phyloP scores from a whole-genome alignment of 2,888 invertebrate genomes.

The Hyppa rectilinea region DNA sequence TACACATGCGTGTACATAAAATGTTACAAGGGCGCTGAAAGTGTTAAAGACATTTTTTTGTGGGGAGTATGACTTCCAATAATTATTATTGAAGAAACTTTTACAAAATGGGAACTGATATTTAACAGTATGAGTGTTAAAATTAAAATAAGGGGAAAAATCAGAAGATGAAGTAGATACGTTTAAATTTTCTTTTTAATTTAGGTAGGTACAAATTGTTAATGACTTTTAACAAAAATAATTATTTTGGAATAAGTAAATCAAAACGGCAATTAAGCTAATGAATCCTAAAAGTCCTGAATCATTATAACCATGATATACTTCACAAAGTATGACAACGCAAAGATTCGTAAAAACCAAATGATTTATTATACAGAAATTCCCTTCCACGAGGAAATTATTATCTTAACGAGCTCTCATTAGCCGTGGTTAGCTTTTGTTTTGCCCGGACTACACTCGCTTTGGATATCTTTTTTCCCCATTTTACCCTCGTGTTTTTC shows the following conservation, averaged over 20 bases:
- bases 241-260: constrained; percentile 3
- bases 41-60: constrained; percentile 3
- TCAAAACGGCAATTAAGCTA: constrained; percentile 25
- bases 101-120: not conserved
- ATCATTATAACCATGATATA: constrained; percentile 47
- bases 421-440: constrained; percentile 80
- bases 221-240: not conserved
- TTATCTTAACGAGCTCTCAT: constrained; percentile 81
- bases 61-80: not conserved
- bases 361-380: constrained; percentile 69
- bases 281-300: constrained; percentile 38
- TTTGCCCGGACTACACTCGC: constrained; percentile 72
- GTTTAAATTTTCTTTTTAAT: not conserved
- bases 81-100: not conserved
- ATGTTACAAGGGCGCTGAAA: too few species aligned
- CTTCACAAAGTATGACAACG: constrained; percentile 58
- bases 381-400: constrained; percentile 76
- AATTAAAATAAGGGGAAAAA: too few species aligned
- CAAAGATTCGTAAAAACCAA: constrained; percentile 62
- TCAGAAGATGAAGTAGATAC: not conserved
- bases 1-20: too few species aligned
- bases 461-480: constrained; percentile 69
- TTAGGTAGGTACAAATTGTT: too few species aligned
- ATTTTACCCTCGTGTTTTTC: constrained; percentile 70
- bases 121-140: too few species aligned